phyloP scores from a whole-genome alignment of 2,797 vertebrate species.

The Onychomys arenicola region DNA sequence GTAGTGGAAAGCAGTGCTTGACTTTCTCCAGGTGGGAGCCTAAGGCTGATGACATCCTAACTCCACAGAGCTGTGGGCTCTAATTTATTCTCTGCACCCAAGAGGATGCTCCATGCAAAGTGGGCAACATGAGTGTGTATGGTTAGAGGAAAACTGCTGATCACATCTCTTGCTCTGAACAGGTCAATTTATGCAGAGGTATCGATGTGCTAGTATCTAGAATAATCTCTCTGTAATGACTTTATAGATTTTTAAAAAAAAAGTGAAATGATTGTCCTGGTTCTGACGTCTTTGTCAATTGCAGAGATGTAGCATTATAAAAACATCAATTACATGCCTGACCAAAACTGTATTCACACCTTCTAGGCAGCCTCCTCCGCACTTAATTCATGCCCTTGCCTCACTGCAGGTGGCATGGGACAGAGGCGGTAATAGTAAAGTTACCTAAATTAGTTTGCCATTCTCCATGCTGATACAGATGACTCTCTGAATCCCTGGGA shows the following conservation, averaged over 20 bases:
- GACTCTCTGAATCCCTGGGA: constrained; percentile 48
- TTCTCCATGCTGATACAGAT: neutral
- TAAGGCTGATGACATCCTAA: neutral
- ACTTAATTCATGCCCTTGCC: neutral
- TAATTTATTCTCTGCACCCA: neutral
- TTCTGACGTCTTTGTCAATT: constrained; percentile 3
- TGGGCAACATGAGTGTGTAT: neutral
- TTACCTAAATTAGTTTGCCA: neutral
- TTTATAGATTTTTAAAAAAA: constrained; percentile 6
- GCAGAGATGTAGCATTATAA: neutral
- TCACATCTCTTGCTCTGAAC: neutral
- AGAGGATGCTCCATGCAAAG: neutral
- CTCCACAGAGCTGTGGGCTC: neutral
- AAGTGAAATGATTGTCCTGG: neutral
- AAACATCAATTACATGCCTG: constrained; percentile 10
- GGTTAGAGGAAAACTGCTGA: neutral
- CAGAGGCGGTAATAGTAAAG: neutral
- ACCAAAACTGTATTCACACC: neutral
- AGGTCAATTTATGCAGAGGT: neutral
- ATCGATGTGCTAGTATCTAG: neutral
- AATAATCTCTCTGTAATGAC: neutral
- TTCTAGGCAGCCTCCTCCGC: neutral
- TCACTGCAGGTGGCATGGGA: neutral
- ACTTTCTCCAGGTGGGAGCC: neutral
- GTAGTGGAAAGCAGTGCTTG: neutral